These are phyloP conservation scores for Panurus biarmicus DNA, from an alignment of 2,113 vertebrate species.

Conservation along the genomic window DNA sequence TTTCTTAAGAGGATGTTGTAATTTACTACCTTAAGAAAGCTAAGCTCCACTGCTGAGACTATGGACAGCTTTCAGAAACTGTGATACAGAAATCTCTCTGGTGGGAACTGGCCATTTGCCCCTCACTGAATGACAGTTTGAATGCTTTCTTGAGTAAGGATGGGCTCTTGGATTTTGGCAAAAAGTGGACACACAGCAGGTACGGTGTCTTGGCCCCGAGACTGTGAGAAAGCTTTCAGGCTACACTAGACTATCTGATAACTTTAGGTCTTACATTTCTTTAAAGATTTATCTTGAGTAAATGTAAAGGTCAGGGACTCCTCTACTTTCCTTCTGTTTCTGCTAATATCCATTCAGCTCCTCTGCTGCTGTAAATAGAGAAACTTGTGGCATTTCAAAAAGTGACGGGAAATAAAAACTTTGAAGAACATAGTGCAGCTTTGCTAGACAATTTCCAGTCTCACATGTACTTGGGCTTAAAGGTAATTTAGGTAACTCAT, in stretches of 20 bases:
- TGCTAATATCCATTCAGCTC: not conserved
- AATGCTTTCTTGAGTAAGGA: not conserved
- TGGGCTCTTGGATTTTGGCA: not conserved
- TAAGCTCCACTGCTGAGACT: not conserved
- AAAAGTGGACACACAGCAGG: not conserved
- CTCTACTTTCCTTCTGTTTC: not conserved
- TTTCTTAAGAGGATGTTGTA: not conserved
- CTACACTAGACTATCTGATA: not conserved
- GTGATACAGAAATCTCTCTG: not conserved
- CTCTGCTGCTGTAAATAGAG: not conserved
- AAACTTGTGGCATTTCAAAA: not conserved
- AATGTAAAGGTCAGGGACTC: not conserved
- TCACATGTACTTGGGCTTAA: not conserved
- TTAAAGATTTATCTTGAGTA: not conserved
- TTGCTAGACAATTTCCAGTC: not conserved
- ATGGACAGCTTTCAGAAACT: not conserved
- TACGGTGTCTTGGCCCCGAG: not conserved
- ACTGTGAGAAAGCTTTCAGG: not conserved
- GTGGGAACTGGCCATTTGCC: not conserved
- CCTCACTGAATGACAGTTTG: not conserved
- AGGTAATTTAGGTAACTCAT: not conserved
- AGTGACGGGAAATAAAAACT: fast-evolving
- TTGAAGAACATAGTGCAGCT: not conserved
- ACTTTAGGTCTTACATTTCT: not conserved
- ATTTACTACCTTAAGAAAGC: not conserved